Percentiles rank a stretch among this genome's conserved stretches.
Conservation (phyloP, 2,113 vertebrate genomes). For the Piaya cayana region DNA sequence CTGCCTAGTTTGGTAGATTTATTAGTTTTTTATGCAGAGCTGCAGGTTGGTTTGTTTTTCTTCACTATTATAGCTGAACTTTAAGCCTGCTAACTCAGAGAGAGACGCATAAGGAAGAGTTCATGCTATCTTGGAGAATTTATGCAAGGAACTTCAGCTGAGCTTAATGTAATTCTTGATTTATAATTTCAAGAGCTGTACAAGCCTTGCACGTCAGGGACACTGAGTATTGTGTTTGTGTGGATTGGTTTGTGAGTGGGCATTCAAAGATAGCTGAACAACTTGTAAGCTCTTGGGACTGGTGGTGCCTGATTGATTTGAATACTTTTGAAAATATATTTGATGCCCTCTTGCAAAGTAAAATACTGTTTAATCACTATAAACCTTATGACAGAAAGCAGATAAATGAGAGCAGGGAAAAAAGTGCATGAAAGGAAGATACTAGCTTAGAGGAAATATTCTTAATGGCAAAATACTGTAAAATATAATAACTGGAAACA, state of each 20-base stretch:
- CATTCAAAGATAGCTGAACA: background rate
- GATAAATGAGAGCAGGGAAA: background rate
- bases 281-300: background rate
- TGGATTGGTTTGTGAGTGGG: slow-evolving; percentile 1
- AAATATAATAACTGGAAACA: background rate
- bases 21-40: background rate
- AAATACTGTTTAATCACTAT: background rate
- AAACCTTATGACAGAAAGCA: slow-evolving; percentile 1
- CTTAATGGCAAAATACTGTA: background rate
- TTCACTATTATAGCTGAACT: background rate
- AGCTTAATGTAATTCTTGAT: background rate
- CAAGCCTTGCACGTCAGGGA: background rate
- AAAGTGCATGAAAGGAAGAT: background rate
- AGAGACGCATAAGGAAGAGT: background rate
- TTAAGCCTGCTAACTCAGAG: background rate
- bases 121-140: background rate
- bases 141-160: background rate
- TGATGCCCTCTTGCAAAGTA: background rate
- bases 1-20: background rate
- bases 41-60: background rate
- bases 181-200: slow-evolving; percentile 25
- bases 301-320: background rate
- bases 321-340: slow-evolving; percentile 1
- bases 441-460: background rate
- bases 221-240: background rate